Conservation (phyloP, 2,113 vertebrate genomes). For the Megaceryle torquata region DNA sequence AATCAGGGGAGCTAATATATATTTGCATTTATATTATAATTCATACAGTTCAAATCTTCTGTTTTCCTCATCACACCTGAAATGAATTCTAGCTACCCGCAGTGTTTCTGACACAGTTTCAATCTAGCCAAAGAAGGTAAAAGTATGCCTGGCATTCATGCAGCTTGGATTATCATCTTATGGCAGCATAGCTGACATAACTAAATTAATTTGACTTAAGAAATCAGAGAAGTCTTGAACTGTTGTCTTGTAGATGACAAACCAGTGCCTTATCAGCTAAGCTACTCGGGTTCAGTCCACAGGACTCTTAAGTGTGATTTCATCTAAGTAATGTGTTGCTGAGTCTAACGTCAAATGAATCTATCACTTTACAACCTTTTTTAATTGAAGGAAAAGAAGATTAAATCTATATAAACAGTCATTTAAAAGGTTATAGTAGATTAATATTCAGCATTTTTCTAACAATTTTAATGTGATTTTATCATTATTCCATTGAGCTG, state of each 20-base stretch:
- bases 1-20: background rate
- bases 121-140: constrained; percentile 60
- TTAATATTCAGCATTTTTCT: background rate
- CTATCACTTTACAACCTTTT: background rate
- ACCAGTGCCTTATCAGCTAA: constrained; percentile 73
- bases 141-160: constrained; percentile 68
- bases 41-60: background rate
- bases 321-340: constrained; percentile 70
- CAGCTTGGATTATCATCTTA: constrained; percentile 73
- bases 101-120: constrained; percentile 31
- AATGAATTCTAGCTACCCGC: background rate
- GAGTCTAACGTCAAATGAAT: constrained; percentile 20
- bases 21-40: background rate
- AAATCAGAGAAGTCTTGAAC: constrained; percentile 72
- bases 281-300: constrained; percentile 60
- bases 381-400: constrained; percentile 48
- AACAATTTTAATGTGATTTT: background rate
- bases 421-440: background rate
- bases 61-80: background rate
- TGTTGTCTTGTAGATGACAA: constrained; percentile 74
- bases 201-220: constrained; percentile 80
- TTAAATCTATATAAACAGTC: background rate
- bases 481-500: background rate
- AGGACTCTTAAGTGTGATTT: constrained; percentile 66
- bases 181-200: constrained; percentile 73